These are phyloP conservation scores for Aphidius colemani DNA, from an alignment of 2,888 invertebrate species.

Conservation along the genomic window DNA sequence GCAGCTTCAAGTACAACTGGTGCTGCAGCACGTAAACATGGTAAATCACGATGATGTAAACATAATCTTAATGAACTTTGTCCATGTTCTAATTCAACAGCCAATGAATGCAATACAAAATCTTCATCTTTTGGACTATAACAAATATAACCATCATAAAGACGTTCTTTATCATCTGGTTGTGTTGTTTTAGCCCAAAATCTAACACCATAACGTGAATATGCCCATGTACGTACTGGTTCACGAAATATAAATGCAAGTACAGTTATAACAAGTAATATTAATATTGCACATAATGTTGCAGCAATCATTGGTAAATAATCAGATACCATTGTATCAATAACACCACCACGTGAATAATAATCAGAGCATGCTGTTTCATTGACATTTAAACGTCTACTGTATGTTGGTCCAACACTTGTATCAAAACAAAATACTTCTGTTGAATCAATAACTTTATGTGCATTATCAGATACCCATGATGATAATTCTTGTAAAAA, in stretches of 20 bases:
- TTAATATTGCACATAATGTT: constrained; percentile 76
- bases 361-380: constrained; percentile 86
- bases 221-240: constrained; percentile 84
- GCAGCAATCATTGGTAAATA: constrained; percentile 85
- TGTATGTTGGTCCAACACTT: constrained; percentile 74
- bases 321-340: constrained; percentile 80
- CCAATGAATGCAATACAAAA: constrained; percentile 83
- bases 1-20: constrained; percentile 85
- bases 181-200: constrained; percentile 74
- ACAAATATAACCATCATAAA: constrained; percentile 91
- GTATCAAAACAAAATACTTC: constrained; percentile 83
- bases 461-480: constrained; percentile 81
- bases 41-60: constrained; percentile 86
- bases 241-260: constrained; percentile 85
- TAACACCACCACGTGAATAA: constrained; percentile 81
- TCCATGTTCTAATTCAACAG: constrained; percentile 83
- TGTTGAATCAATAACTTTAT: constrained; percentile 77
- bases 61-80: constrained; percentile 81
- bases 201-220: constrained; percentile 83
- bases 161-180: constrained; percentile 80
- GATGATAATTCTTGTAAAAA: constrained; percentile 83
- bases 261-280: constrained; percentile 76
- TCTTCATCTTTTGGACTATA: constrained; percentile 92
- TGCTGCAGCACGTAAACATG: constrained; percentile 71
- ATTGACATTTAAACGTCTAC: constrained; percentile 81